Percentiles rank a stretch among this genome's conserved stretches.
Conservation (phyloP, 2,797 vertebrate genomes). For the Podargus strigoides region DNA sequence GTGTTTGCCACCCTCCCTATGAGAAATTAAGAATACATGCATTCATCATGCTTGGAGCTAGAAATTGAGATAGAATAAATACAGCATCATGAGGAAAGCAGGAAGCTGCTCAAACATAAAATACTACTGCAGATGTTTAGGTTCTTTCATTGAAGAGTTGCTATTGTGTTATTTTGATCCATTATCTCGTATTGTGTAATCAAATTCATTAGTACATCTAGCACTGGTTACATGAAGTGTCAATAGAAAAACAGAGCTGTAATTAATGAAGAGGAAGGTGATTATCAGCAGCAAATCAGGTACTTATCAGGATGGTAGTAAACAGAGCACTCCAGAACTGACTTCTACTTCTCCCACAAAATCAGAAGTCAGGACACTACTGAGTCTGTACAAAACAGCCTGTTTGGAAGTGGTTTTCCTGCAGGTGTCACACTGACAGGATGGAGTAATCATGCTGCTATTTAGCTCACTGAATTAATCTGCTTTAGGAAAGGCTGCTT, state of each 20-base stretch:
- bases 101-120: not conserved
- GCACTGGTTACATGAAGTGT: not conserved
- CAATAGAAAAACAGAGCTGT: not conserved
- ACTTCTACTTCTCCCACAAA: not conserved
- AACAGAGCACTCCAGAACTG: not conserved
- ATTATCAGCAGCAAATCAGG: not conserved
- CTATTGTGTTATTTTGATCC: not conserved
- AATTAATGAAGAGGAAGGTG: not conserved
- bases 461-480: not conserved
- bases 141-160: not conserved
- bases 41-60: conserved; percentile 17
- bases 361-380: not conserved
- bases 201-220: not conserved
- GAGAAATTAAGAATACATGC: conserved; percentile 37
- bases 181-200: not conserved
- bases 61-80: conserved; percentile 32
- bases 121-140: not conserved
- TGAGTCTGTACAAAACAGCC: not conserved
- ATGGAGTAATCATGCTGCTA: not conserved
- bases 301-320: not conserved
- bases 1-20: not conserved
- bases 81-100: not conserved
- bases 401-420: not conserved
- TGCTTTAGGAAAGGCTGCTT: not conserved
- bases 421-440: not conserved